Evolutionary conservation across 2,113 vertebrate species (phyloP).

Genomic region (Eonycteris spelaea): DNA sequence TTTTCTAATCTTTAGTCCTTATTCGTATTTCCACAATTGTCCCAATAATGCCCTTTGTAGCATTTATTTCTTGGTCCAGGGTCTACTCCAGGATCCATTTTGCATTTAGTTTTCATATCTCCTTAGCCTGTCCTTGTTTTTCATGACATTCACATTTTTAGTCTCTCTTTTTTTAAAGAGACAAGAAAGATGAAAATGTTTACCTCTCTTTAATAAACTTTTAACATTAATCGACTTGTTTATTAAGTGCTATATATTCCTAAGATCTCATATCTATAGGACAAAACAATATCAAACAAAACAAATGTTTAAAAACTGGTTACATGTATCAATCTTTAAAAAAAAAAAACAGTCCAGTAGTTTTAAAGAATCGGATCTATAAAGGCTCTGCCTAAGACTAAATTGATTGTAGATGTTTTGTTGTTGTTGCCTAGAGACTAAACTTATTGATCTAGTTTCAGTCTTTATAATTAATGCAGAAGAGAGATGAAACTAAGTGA

Average conservation of each 20-base stretch:
- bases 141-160: not conserved
- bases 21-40: not conserved
- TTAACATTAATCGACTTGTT: not conserved
- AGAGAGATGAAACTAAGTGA: not conserved
- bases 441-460: conserved; percentile 21
- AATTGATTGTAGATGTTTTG: not conserved
- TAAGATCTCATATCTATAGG: not conserved
- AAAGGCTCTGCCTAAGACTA: not conserved
- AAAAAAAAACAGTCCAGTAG: not conserved
- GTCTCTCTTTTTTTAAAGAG: not conserved
- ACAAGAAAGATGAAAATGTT: not conserved
- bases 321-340: not conserved
- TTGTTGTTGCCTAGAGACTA: not conserved
- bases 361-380: conserved; percentile 1
- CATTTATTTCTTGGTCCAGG: not conserved
- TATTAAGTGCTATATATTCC: not conserved
- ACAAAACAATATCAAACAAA: conserved; percentile 4
- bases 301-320: conserved; percentile 16
- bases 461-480: not conserved
- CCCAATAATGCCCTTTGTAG: not conserved
- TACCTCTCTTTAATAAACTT: not conserved
- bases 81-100: not conserved
- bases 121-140: not conserved
- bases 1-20: not conserved
- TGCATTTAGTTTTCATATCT: not conserved